phyloP scores from a whole-genome alignment of 2,888 invertebrate genomes.

The Pammene aurita region DNA sequence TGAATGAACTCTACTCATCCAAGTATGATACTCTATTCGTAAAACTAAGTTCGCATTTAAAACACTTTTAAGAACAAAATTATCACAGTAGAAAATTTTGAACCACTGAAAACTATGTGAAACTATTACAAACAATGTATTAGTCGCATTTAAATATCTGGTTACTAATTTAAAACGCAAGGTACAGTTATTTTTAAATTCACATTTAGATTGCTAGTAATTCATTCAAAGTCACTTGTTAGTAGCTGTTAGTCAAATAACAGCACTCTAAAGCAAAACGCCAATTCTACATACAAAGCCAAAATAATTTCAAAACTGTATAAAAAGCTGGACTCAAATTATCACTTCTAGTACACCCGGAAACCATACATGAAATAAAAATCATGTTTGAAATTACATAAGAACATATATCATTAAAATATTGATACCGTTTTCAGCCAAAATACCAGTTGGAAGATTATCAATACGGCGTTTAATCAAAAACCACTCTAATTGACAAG shows the following conservation, averaged over 20 bases:
- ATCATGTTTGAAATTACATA: slow-evolving; percentile 13
- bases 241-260: slow-evolving; percentile 83
- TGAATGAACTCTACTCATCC: slow-evolving; percentile 63
- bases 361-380: slow-evolving; percentile 27
- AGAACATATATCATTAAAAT: background rate
- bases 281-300: slow-evolving; percentile 49
- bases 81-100: no score
- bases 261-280: slow-evolving; percentile 71
- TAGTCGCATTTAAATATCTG: no score
- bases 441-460: background rate
- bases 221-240: slow-evolving; percentile 77
- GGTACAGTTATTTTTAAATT: no score
- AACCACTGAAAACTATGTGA: no score
- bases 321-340: slow-evolving; percentile 40
- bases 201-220: no score
- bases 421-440: background rate
- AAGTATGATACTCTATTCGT: background rate
- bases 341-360: slow-evolving; percentile 41
- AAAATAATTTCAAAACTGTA: slow-evolving; percentile 42
- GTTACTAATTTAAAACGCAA: no score
- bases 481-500: background rate
- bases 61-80: no score
- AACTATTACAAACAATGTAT: no score
- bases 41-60: background rate
- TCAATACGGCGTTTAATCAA: background rate